Percentiles rank a stretch among this genome's conserved stretches.
phyloP scores from a whole-genome alignment of 2,113 vertebrate species.

The Collichthys lucidus region DNA sequence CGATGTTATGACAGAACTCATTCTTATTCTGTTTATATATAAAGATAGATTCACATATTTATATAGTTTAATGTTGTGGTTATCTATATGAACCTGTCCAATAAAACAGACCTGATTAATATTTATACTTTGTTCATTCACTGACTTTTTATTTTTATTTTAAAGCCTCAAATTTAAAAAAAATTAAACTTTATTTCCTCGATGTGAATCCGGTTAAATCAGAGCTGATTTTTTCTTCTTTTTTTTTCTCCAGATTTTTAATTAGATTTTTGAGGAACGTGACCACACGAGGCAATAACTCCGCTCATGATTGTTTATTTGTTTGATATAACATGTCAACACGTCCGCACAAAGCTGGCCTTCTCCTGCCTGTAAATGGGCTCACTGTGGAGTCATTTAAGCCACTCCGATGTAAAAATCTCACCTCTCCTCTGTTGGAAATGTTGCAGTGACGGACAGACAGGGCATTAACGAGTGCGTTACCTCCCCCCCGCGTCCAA shows the following conservation, averaged over 20 bases:
- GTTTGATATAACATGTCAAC: conserved; percentile 81
- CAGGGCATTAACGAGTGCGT: conserved; percentile 49
- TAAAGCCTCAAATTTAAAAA: background rate
- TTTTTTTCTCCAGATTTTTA: background rate
- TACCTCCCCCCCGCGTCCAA: conserved; percentile 46
- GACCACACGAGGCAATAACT: conserved; percentile 72
- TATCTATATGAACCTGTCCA: no score
- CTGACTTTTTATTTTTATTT: background rate
- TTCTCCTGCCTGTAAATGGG: conserved; percentile 80
- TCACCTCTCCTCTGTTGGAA: conserved; percentile 79
- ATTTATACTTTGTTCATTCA: background rate
- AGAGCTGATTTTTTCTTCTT: no score
- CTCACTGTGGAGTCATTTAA: conserved; percentile 79
- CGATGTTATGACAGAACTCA: no score
- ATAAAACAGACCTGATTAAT: background rate
- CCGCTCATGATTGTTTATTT: conserved; percentile 80
- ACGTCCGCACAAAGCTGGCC: conserved; percentile 76
- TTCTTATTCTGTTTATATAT: no score
- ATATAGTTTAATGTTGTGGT: no score
- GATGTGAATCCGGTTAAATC: background rate
- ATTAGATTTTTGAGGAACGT: conserved; percentile 32
- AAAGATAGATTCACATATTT: no score
- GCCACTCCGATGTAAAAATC: conserved; percentile 77
- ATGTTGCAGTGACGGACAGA: conserved; percentile 67
- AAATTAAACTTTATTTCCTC: background rate